These are phyloP conservation scores for Muntiacus muntjak DNA, from an alignment of 2,113 vertebrate genomes.

Conservation along the genomic window DNA sequence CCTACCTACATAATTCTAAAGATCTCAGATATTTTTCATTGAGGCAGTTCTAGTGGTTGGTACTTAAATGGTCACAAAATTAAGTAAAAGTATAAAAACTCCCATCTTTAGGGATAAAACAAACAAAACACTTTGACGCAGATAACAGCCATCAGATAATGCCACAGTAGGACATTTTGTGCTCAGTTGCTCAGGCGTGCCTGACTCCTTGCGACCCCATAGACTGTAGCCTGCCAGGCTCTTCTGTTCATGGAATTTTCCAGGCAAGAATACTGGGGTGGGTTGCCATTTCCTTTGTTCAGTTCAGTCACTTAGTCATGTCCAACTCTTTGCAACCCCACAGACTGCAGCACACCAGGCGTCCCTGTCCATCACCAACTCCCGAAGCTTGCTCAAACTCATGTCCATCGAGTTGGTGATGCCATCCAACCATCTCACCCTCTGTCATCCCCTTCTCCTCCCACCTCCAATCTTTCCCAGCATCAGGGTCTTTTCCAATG, in stretches of 20 bases:
- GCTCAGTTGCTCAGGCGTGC: background rate
- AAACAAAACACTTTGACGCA: background rate
- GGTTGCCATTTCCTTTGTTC: background rate
- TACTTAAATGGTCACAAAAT: background rate
- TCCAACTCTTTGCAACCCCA: background rate
- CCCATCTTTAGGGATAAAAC: background rate
- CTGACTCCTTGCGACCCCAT: background rate
- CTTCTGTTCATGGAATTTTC: background rate
- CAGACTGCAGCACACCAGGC: background rate
- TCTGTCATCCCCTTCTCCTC: background rate
- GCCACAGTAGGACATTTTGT: background rate
- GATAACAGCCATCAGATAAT: background rate
- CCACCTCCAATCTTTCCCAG: background rate
- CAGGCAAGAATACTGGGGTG: background rate
- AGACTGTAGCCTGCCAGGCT: background rate
- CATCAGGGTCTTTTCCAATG: background rate
- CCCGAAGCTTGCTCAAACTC: background rate
- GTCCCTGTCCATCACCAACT: background rate
- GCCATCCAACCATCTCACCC: background rate
- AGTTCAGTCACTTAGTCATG: background rate
- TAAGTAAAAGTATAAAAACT: background rate
- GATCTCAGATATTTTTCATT: background rate
- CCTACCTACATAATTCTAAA: conserved; percentile 15
- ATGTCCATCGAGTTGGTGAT: background rate
- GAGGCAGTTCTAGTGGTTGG: background rate